A percentile compares a stretch with the other conserved stretches of the same genome.
These are phyloP conservation scores for Oryzias sinensis DNA, from an alignment of 2,797 vertebrate species.

Conservation along the genomic window DNA sequence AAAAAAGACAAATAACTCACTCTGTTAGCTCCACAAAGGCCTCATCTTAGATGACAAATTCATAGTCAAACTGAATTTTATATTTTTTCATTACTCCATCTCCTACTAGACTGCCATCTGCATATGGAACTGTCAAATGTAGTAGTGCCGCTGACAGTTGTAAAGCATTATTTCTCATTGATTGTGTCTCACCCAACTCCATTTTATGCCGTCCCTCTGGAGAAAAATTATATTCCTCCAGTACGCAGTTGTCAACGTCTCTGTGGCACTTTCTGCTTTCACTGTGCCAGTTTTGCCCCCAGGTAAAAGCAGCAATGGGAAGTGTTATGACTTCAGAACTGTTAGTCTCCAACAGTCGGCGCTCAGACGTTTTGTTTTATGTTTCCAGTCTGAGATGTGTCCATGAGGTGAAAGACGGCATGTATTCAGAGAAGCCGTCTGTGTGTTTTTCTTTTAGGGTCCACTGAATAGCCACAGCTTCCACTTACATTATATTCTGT, in stretches of 20 bases:
- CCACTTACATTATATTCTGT: neutral
- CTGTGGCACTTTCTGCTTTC: constrained; percentile 46
- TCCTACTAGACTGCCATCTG: constrained; percentile 30
- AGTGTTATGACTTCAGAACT: constrained; percentile 26
- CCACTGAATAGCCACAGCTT: constrained; percentile 18
- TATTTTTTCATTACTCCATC: constrained; percentile 38
- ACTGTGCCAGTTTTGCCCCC: constrained; percentile 30
- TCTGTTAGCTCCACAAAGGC: constrained; percentile 60
- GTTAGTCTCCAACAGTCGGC: constrained; percentile 11
- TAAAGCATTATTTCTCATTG: constrained; percentile 33
- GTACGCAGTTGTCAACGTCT: constrained; percentile 19
- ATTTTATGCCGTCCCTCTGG: constrained; percentile 33
- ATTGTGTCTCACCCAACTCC: constrained; percentile 25
- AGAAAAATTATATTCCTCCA: constrained; percentile 21
- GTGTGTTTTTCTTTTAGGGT: constrained; percentile 7
- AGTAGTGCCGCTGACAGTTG: constrained; percentile 3
- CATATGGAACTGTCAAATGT: constrained; percentile 17
- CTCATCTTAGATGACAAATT: constrained; percentile 42
- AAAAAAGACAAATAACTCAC: constrained; percentile 41
- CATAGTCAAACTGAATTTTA: constrained; percentile 42
- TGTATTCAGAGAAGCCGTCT: constrained; percentile 22
- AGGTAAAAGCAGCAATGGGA: constrained; percentile 35
- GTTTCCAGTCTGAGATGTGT: constrained; percentile 28
- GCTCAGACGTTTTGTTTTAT: constrained; percentile 34
- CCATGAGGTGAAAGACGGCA: constrained; percentile 18